Base-by-base conservation (phyloP, 1,140 invertebrate species). In the Cotesia glomerata region DNA sequence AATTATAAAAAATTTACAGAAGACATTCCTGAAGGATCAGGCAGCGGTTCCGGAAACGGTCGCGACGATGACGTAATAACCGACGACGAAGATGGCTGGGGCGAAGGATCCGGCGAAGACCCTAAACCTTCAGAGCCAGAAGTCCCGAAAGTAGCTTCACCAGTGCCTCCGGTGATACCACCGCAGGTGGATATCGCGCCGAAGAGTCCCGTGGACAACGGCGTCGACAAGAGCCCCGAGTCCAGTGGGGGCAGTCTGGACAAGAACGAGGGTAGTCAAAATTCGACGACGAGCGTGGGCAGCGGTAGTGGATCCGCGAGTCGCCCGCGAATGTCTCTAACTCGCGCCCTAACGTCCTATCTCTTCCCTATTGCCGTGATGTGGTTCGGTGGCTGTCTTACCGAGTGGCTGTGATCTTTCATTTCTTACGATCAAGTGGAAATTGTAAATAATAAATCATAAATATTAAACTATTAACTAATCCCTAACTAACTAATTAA, bases 321-420 rank as follows among this genome's bases (percentile, higher is more conserved):
- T 81, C 78, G 91, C 79, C 78, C 91, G 81, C 74, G 90, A 52
- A 89, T 91, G 85, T 90, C 91, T 1, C 80, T 94, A 1, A 88
- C 89, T 26, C 89, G 89, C 69, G 93, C 93, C 4, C 80, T 95
- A 4, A 88, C 92, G 69, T 90, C 92, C 58, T 95, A 94, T 84
- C 87, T 95, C 51, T 85, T 95, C 79, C 94, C 94, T 5, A 91
- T 95, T 45, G 91, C 94, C 73, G 91, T 95, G 80, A 91, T 93
- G 76, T 95, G 93, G 93, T 92, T 95, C 83, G 94, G 94, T 67
- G 90, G 91, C 73, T 91, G 93, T 78, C 90, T 95, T 79, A 91
- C 91, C 74, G 93, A 95, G 82, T 90, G 93, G 87, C 92, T 94
- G 89, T 94, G 92, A 92, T 91, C 85, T 56, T 75, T 75, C 73